Conservation (phyloP, 2,797 vertebrate genomes). For the Emys orbicularis region DNA sequence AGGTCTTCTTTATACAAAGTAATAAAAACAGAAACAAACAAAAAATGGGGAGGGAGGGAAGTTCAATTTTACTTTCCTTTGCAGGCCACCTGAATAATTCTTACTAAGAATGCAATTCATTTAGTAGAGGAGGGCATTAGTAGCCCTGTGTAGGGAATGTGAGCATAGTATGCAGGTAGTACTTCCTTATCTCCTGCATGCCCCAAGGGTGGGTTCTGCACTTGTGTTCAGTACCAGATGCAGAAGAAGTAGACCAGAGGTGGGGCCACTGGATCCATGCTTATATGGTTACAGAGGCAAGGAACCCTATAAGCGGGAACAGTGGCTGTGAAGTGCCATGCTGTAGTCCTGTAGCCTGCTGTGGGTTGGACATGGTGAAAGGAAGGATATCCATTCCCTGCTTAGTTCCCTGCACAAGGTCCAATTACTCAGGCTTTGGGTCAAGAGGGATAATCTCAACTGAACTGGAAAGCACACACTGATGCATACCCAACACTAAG, state of each 20-base stretch:
- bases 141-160: not conserved
- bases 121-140: not conserved
- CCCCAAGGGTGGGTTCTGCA: not conserved
- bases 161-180: not conserved
- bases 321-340: not conserved
- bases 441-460: not conserved
- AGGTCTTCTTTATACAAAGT: conserved; percentile 16
- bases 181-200: not conserved
- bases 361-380: not conserved
- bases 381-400: not conserved
- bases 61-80: not conserved
- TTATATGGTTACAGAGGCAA: not conserved
- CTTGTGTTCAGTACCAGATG: not conserved
- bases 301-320: not conserved
- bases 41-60: not conserved
- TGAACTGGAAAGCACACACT: not conserved
- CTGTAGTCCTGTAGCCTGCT: not conserved
- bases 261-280: not conserved
- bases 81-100: not conserved
- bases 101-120: conserved; percentile 17
- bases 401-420: not conserved
- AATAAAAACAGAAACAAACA: conserved; percentile 1
- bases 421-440: not conserved
- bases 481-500: not conserved
- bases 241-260: not conserved